Evolutionary conservation across 2,113 vertebrate genomes (phyloP), one percentile per base, ranked within the genome.

Genomic region (Meles meles): DNA sequence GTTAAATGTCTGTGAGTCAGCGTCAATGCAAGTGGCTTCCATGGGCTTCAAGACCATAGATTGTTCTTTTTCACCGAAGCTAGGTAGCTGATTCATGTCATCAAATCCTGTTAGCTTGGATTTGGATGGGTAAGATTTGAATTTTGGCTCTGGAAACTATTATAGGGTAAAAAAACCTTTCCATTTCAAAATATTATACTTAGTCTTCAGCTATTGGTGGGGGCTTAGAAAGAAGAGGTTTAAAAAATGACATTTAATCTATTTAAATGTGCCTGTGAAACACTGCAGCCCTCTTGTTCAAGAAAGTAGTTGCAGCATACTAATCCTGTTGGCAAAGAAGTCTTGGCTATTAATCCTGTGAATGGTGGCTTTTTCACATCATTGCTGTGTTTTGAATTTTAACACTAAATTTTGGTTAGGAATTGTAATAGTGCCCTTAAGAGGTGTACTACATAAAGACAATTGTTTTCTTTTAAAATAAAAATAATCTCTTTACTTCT

Each of bases 121-220:
- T 84, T 80, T 23, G 49, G 31, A 72, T 57, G 25, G 11, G 67
- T 69, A 29, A 59, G 13, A 81, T 81, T 95, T 76, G 59, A 94
- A 85, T 92, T 57, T 91, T 87, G 82, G 21, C n/a, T 94, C 23
- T 83, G 61, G 83, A 25, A 88, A 39, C 69, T 82, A 82, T 13
- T 80, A 25, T 20, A 14, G 79, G 44, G 44, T 90, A n/a, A 83
- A 94, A 94, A 88, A 61, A 1, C 18, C 0, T 84, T 85, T 97
- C 49, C 61, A 84, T 88, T 93, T 96, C 76, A 83, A 96, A 96
- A 88, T 84, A 93, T 74, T 74, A 72, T 4, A 39, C 72, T 94
- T 67, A 61, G 18, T 67, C 44, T 92, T 90, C 10, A 67, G 59
- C 42, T 59, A 12, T 67, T 74, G 18, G 20, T 37, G 21, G 27